These are phyloP conservation scores for Setipinna tenuifilis DNA, from an alignment of 2,797 vertebrate genomes.

Conservation along the genomic window DNA sequence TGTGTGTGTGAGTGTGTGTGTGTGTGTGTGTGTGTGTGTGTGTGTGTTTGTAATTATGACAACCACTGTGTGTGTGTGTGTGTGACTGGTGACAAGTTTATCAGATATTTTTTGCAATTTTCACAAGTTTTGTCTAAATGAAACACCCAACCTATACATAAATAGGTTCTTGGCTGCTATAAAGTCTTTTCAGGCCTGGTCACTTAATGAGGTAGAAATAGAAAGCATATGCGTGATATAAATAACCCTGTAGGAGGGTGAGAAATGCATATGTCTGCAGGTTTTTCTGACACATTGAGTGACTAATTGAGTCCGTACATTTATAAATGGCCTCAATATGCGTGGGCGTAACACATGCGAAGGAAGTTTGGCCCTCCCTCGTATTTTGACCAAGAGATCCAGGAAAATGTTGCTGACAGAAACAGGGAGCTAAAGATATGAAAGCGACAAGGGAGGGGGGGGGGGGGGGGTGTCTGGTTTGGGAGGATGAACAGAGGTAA, in stretches of 20 bases:
- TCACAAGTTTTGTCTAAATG: background rate
- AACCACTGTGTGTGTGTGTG: background rate
- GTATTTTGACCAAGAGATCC: background rate
- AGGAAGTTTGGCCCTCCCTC: background rate
- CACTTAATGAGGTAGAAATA: slow-evolving; percentile 23
- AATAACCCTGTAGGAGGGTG: slow-evolving; percentile 43
- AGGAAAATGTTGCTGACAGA: background rate
- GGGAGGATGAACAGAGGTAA: background rate
- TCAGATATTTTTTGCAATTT: background rate
- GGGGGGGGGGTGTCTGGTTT: background rate
- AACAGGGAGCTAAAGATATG: background rate
- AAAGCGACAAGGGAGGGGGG: background rate
- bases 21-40: background rate
- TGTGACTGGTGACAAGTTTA: background rate
- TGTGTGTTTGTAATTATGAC: background rate
- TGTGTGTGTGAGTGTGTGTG: slow-evolving; percentile 17
- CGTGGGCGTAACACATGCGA: background rate
- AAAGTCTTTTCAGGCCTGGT: background rate
- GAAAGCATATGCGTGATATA: slow-evolving; percentile 46
- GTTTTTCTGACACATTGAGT: slow-evolving; percentile 51
- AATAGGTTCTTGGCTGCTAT: background rate
- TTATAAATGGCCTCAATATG: slow-evolving; percentile 19
- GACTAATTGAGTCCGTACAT: slow-evolving; percentile 38
- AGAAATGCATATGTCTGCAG: slow-evolving; percentile 43
- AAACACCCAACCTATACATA: background rate